Base-by-base conservation (phyloP, 2,113 vertebrate species). In the Azemiops feae region DNA sequence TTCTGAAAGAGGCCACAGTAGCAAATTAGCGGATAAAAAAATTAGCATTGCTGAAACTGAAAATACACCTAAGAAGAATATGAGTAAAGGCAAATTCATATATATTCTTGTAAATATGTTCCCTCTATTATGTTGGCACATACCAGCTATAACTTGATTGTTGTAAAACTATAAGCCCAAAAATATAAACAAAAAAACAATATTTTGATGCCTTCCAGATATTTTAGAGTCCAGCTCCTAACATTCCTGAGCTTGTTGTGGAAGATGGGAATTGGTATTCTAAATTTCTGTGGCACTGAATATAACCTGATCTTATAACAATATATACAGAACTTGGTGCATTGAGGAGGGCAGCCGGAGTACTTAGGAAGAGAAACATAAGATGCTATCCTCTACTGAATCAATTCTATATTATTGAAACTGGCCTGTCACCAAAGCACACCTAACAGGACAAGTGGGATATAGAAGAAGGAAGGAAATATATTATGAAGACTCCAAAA, bases 141-240 rank as follows among this genome's bases (percentile, higher is more conserved):
- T 12, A 30, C 23, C 90, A 6, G 22, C 9, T n/a, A 9, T 43
- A 57, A 69, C 45, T 93, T 96, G 96, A 91, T 39, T 93, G 86
- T 11, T 94, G 91, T 95, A 96, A 96, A 96, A 95, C 54, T 93
- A 57, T 89, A 94, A 94, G 95, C 23, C 47, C 81, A 89, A 95
- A 58, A 50, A 52, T 90, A 92, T 43, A 54, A 16, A 54, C 53
- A 54, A 54, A 54, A 53, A 16, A 54, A 16, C 53, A 54, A 16
- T 54, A 54, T 54, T 54, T 54, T 54, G 53, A 54, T 54, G 14
- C 53, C 52, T 12, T 53, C 52, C 52, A 53, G 52, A 53, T 53
- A 53, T 53, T 53, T 53, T 53, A 57, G 55, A 57, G 4, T 57
- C 55, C 55, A 57, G 20, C 7, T 23, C 54, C 54, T 20, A 4